Conservation (phyloP, 2,797 vertebrate species). For the Emys orbicularis region DNA sequence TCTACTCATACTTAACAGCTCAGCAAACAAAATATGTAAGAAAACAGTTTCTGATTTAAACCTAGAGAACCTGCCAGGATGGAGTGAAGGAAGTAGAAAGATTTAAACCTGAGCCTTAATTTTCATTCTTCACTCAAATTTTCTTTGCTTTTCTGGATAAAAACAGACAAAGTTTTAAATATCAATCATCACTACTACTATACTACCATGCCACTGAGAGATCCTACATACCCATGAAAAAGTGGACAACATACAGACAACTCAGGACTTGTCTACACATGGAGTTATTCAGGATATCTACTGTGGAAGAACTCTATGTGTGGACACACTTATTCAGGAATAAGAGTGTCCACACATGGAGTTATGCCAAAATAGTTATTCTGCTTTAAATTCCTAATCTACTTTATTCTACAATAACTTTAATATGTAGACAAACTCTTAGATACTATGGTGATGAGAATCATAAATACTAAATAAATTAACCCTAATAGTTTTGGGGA, state of each 20-base stretch:
- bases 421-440: too few relatives aligned
- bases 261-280: neutral
- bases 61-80: neutral
- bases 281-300: too few relatives aligned
- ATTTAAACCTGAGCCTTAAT: neutral
- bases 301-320: too few relatives aligned
- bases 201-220: neutral
- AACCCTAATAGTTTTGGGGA: too few relatives aligned
- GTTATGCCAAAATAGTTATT: too few relatives aligned
- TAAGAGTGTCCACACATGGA: too few relatives aligned
- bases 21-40: neutral
- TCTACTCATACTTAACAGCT: neutral
- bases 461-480: too few relatives aligned
- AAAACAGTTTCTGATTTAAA: neutral
- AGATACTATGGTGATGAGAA: too few relatives aligned
- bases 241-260: neutral
- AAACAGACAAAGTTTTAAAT: neutral
- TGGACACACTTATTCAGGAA: too few relatives aligned
- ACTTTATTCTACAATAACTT: too few relatives aligned
- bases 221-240: neutral
- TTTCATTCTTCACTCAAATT: neutral
- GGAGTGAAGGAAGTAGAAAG: neutral
- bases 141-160: neutral
- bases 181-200: neutral
- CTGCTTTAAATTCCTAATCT: too few relatives aligned